A percentile compares a stretch with the other conserved stretches of the same genome.
Evolutionary conservation across 2,113 vertebrate genomes (phyloP).

Genomic region (Myrmecobius fasciatus): DNA sequence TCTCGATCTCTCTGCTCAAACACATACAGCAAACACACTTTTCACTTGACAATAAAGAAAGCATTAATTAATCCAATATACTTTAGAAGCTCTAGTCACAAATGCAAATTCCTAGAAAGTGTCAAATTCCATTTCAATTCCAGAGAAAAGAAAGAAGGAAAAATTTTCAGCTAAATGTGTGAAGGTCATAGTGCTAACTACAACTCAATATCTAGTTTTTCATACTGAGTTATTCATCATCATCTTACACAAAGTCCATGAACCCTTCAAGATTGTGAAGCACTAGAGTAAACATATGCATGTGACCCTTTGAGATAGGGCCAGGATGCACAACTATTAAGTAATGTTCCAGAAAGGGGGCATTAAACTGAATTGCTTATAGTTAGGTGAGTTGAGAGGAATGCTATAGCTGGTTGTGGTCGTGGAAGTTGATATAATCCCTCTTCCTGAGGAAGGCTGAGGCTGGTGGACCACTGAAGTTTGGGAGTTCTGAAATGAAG

Average conservation of each 20-base stretch:
- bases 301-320: conserved; percentile 14
- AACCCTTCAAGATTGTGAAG: neutral
- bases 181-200: neutral
- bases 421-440: neutral
- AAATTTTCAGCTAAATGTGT: conserved; percentile 15
- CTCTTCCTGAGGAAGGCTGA: neutral
- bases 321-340: neutral
- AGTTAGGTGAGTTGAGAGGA: neutral
- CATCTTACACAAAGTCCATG: neutral
- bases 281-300: conserved; percentile 39
- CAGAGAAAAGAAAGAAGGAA: conserved; percentile 34
- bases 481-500: neutral
- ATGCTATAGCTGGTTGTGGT: neutral
- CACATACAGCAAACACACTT: conserved; percentile 39
- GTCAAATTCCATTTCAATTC: conserved; percentile 42
- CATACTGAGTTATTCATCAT: conserved; percentile 43
- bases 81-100: conserved; percentile 48
- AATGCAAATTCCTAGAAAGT: conserved; percentile 48
- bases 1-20: conserved; percentile 93
- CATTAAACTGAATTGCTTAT: neutral
- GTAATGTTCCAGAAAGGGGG: conserved; percentile 26
- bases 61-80: neutral
- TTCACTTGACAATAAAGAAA: conserved; percentile 39
- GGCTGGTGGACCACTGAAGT: neutral
- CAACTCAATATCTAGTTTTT: conserved; percentile 33